Base-by-base conservation (phyloP, 2,113 vertebrate genomes). In the Perca fluviatilis region DNA sequence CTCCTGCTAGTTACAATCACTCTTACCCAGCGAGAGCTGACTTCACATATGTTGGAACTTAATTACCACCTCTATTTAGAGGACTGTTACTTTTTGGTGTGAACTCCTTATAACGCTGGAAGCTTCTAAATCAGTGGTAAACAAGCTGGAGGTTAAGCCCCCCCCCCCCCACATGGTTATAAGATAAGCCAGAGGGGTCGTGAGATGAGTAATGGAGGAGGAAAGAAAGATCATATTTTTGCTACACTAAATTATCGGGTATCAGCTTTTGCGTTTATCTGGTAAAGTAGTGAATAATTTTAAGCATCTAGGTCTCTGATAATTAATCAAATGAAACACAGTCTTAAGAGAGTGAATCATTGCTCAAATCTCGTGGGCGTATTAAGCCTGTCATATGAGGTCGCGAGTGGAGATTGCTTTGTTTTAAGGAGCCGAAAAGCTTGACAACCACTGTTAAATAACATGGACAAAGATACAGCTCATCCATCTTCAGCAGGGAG, bases 291-390 rank as follows among this genome's bases (percentile, higher is more conserved):
- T 72, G 82, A 87, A 54, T 90, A 80, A 87, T 71, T 74, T 58
- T 30, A 14, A 68, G 72, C 85, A 68, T 77, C 16, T 12, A 21
- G 75, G 74, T 84, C 43, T 78, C 49, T 69, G 71, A 78, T 77
- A 80, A 86, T 82, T 84, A 87, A 87, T 86, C 63, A 86, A 74
- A 80, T 68, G 50, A 82, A 85, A 82, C 23, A 58, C 23, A 58
- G 77, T 76, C 60, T 69, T 74, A 43, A 82, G 66, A 66, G 36
- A 50, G 46, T 72, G 67, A 87, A 53, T 79, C 69, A 77, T 64
- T 61, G 72, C 83, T 58, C 58, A 25, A 19, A 75, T 77, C 77
- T 79, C 1, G 15, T 43, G 57, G 75, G 80, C 11, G 54, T 71
- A 30, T 65, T 80, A 57, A 54, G 30, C 46, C n/a, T 57, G 77